A percentile compares a stretch with the other conserved stretches of the same genome.
Conservation (phyloP, 2,113 vertebrate species). For the Anser cygnoides region DNA sequence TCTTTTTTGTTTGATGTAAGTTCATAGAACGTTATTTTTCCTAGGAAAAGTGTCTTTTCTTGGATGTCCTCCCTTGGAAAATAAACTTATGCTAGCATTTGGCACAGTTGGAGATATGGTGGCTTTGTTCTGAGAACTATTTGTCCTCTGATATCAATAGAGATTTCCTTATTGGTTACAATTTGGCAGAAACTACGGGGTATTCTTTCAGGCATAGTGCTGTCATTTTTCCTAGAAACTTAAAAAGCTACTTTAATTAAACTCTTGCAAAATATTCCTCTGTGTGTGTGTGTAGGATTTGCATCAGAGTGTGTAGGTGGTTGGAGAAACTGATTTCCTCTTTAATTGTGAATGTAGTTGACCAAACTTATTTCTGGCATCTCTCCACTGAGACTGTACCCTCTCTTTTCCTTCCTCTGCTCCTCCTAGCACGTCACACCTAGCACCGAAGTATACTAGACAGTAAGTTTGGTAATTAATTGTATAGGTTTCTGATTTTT, state of each 20-base stretch:
- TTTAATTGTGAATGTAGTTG: not conserved
- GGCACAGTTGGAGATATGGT: not conserved
- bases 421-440: not conserved
- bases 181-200: not conserved
- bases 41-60: not conserved
- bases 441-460: not conserved
- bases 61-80: slow-evolving; percentile 21
- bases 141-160: not conserved
- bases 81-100: not conserved
- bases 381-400: not conserved
- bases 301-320: not conserved
- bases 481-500: not conserved
- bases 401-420: not conserved
- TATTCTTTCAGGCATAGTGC: not conserved
- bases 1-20: not conserved
- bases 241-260: not conserved
- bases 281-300: no score
- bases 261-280: not conserved
- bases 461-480: not conserved
- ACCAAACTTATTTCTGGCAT: not conserved
- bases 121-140: not conserved
- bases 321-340: not conserved
- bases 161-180: not conserved
- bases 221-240: not conserved
- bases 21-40: not conserved